Conservation (phyloP, 1,140 invertebrate species). For the Microplitis demolitor region DNA sequence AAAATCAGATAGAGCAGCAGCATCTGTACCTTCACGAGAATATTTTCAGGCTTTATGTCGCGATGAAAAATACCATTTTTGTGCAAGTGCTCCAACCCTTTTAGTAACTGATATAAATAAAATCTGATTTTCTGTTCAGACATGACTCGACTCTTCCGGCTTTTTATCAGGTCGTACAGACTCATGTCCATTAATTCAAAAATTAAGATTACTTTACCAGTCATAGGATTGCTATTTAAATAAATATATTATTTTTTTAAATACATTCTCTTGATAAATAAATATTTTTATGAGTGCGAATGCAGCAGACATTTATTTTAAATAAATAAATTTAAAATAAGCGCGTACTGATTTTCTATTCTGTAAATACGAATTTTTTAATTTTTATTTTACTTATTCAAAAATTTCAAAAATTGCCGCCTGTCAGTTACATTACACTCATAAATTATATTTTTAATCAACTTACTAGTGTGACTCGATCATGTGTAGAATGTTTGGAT, state of each 20-base stretch:
- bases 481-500: constrained; percentile 68
- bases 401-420: neutral
- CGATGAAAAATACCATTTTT: constrained; percentile 71
- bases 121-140: constrained; percentile 56
- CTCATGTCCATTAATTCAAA: constrained; percentile 76
- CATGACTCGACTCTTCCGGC: constrained; percentile 49
- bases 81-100: constrained; percentile 65
- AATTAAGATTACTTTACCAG: constrained; percentile 66
- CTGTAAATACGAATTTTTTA: no score
- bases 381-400: no score
- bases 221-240: constrained; percentile 60
- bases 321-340: no score
- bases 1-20: no score
- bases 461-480: constrained; percentile 70
- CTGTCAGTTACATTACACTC: neutral
- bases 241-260: constrained; percentile 31
- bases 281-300: no score
- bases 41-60: constrained; percentile 76
- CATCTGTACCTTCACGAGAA: constrained; percentile 60
- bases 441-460: neutral
- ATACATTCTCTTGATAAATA: no score
- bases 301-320: no score
- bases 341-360: no score
- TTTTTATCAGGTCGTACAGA: constrained; percentile 69
- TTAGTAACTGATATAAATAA: constrained; percentile 66